These are phyloP conservation scores for Luperina testacea DNA, from an alignment of 2,888 invertebrate species.

Conservation along the genomic window DNA sequence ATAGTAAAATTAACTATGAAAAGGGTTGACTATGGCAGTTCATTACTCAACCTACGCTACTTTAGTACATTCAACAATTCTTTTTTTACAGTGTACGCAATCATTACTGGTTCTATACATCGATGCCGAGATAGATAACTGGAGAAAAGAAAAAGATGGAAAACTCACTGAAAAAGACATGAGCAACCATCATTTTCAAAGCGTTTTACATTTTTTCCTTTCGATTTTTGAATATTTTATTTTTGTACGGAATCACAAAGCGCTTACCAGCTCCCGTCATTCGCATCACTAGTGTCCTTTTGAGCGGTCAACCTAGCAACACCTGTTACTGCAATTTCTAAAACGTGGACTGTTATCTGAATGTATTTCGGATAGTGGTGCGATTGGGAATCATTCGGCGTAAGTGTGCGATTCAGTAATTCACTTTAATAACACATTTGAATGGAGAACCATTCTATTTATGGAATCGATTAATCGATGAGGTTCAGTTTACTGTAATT, in stretches of 20 bases:
- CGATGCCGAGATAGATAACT: too few relatives aligned
- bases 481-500: background rate
- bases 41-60: too few relatives aligned
- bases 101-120: background rate
- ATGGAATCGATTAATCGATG: background rate
- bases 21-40: too few relatives aligned
- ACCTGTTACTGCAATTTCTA: conserved; percentile 37
- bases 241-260: background rate
- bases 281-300: conserved; percentile 17
- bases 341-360: conserved; percentile 29
- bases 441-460: conserved; percentile 19
- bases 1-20: too few relatives aligned
- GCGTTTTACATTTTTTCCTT: background rate
- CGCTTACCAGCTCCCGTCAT: background rate
- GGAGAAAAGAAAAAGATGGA: background rate
- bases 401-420: conserved; percentile 34
- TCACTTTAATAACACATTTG: conserved; percentile 7
- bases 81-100: too few relatives aligned
- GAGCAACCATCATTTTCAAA: background rate
- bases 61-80: too few relatives aligned
- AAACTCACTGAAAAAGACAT: background rate
- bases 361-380: conserved; percentile 9
- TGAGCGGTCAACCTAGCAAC: conserved; percentile 13
- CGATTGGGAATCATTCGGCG: conserved; percentile 35
- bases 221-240: too few relatives aligned